Percentiles rank a stretch among this genome's conserved stretches.
Evolutionary conservation across 2,113 vertebrate genomes (phyloP).

Genomic region (Turnix velox): DNA sequence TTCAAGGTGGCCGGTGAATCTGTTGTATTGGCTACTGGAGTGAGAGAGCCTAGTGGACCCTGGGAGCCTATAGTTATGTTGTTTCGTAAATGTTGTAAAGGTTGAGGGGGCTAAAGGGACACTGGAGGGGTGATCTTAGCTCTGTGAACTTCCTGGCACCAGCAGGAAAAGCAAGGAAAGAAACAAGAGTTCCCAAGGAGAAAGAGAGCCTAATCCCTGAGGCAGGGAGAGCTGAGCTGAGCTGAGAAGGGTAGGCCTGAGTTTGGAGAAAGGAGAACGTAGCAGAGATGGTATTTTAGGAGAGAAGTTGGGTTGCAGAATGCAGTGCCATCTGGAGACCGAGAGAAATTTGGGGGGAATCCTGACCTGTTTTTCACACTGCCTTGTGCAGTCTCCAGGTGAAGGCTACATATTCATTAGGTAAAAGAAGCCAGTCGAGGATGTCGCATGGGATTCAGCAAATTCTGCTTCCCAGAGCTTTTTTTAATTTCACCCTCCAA

Average conservation of each 20-base stretch:
- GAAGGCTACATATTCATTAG: not conserved
- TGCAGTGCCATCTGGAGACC: not conserved
- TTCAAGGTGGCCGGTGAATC: slow-evolving; percentile 48
- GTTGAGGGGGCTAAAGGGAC: slow-evolving; percentile 24
- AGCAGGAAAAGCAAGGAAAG: not conserved
- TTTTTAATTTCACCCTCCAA: not conserved
- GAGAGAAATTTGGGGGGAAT: not conserved
- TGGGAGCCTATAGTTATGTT: slow-evolving; percentile 59
- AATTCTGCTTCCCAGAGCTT: slow-evolving; percentile 25
- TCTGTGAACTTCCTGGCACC: slow-evolving; percentile 6
- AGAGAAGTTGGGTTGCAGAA: not conserved
- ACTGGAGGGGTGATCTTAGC: slow-evolving; percentile 27
- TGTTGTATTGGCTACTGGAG: slow-evolving; percentile 49
- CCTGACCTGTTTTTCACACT: not conserved
- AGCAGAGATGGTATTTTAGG: not conserved
- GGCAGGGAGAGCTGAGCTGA: not conserved
- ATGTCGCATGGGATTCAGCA: not conserved
- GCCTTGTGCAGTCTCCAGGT: slow-evolving; percentile 1
- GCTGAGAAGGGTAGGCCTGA: not conserved
- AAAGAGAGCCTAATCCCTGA: not conserved
- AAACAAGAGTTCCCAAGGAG: not conserved
- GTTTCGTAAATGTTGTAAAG: slow-evolving; percentile 61
- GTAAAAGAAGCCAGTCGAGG: not conserved
- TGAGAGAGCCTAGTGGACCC: slow-evolving; percentile 55
- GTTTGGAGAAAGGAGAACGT: not conserved